Evolutionary conservation across 2,797 vertebrate species (phyloP).

Genomic region (Spinus pinus): DNA sequence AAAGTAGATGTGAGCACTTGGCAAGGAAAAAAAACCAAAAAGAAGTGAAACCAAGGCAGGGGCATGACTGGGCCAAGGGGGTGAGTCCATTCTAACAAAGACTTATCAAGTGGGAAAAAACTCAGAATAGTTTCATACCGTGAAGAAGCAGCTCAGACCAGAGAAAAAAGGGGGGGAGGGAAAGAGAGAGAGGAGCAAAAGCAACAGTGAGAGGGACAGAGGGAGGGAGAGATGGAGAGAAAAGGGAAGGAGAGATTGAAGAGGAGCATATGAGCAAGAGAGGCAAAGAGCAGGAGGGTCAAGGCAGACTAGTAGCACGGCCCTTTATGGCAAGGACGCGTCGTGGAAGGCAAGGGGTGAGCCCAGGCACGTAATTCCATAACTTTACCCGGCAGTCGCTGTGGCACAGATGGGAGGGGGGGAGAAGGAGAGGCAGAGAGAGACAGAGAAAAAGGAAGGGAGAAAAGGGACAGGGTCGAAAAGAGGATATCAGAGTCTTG

Average conservation of each 20-base stretch:
- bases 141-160: constrained; percentile 78
- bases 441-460: constrained; percentile 45
- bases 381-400: constrained; percentile 99
- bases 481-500: constrained; percentile 64
- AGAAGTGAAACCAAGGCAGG: not conserved
- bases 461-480: constrained; percentile 65
- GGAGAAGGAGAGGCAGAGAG: constrained; percentile 41
- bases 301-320: constrained; percentile 97
- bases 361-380: constrained; percentile 97
- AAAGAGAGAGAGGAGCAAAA: constrained; percentile 31
- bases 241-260: constrained; percentile 18
- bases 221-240: constrained; percentile 38
- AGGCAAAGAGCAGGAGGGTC: constrained; percentile 74
- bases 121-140: constrained; percentile 77
- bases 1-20: not conserved
- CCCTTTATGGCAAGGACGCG: constrained; percentile 99
- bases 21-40: not conserved
- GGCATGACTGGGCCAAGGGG: not conserved
- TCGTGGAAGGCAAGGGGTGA: constrained; percentile 97
- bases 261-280: constrained; percentile 48
- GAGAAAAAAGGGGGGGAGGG: not conserved
- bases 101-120: constrained; percentile 49
- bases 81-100: not conserved
- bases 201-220: constrained; percentile 39
- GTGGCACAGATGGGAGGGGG: constrained; percentile 67